A percentile compares a stretch with the other conserved stretches of the same genome.
These are phyloP conservation scores for Mayetiola destructor DNA, from an alignment of 2,888 invertebrate genomes.

Conservation along the genomic window DNA sequence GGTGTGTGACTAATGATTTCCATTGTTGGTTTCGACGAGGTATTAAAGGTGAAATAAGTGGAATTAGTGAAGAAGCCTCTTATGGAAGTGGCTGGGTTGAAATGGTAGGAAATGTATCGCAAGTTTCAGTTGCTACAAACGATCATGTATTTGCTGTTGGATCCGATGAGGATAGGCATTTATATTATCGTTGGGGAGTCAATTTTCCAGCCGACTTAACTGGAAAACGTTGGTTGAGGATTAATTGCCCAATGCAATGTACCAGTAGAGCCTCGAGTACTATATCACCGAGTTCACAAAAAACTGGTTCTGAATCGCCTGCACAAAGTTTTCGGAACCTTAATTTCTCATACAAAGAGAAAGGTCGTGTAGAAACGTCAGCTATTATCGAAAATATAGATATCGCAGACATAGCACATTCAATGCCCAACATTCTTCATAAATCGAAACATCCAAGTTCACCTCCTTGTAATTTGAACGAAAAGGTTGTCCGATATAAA, in stretches of 20 bases:
- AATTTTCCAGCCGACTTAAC: constrained; percentile 59
- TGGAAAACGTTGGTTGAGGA: constrained; percentile 72
- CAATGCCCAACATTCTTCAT: constrained; percentile 58
- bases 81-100: constrained; percentile 78
- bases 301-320: constrained; percentile 36
- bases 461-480: constrained; percentile 33
- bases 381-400: constrained; percentile 29
- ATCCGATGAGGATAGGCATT: constrained; percentile 43
- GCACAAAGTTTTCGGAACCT: constrained; percentile 56
- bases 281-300: constrained; percentile 49
- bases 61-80: constrained; percentile 58
- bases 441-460: constrained; percentile 33
- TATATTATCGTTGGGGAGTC: constrained; percentile 68
- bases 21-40: constrained; percentile 77
- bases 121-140: constrained; percentile 71
- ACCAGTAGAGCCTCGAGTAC: constrained; percentile 69
- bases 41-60: constrained; percentile 52
- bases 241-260: constrained; percentile 63
- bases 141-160: constrained; percentile 85
- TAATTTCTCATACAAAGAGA: constrained; percentile 38
- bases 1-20: constrained; percentile 67
- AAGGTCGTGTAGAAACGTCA: constrained; percentile 32
- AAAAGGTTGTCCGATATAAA: constrained; percentile 23
- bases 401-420: constrained; percentile 53
- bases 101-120: constrained; percentile 72